These are phyloP conservation scores for Dioctria linearis DNA, from an alignment of 2,888 invertebrate genomes.

Conservation along the genomic window DNA sequence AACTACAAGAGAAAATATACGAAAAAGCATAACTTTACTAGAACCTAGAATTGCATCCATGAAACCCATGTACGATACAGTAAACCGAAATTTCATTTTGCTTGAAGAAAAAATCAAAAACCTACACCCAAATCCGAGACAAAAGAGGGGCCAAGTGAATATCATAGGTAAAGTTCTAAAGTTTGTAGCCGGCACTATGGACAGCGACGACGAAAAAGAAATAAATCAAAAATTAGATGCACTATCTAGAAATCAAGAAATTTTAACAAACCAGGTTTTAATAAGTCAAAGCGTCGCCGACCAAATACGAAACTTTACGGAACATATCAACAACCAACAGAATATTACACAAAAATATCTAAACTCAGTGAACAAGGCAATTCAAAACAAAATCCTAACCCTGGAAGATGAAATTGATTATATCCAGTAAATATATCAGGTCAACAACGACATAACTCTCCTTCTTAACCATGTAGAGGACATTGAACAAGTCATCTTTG, in stretches of 20 bases:
- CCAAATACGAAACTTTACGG: no score
- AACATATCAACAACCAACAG: no score
- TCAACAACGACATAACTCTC: slow-evolving; percentile 13
- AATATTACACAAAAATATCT: slow-evolving; percentile 7
- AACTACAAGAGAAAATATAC: slow-evolving; percentile 15
- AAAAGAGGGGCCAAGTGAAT: slow-evolving; percentile 2
- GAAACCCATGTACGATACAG: slow-evolving; percentile 12
- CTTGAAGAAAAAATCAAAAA: slow-evolving; percentile 27
- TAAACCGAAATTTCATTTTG: background rate
- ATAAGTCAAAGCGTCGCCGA: background rate
- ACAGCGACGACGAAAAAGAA: background rate
- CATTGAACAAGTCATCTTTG: background rate
- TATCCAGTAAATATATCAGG: background rate
- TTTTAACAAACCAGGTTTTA: slow-evolving; percentile 9
- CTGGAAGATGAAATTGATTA: slow-evolving; percentile 16
- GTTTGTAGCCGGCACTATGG: slow-evolving; percentile 25
- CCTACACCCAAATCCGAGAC: background rate
- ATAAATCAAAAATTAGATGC: slow-evolving; percentile 10
- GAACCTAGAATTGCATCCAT: background rate
- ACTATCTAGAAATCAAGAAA: slow-evolving; percentile 5
- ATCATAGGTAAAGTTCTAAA: slow-evolving; percentile 19
- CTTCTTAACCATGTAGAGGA: background rate
- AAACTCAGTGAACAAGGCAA: background rate
- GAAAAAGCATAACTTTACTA: background rate
- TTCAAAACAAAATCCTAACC: slow-evolving; percentile 7